Evolutionary conservation across 1,140 invertebrate genomes (phyloP).

Genomic region (Pachypeltis micranthus): DNA sequence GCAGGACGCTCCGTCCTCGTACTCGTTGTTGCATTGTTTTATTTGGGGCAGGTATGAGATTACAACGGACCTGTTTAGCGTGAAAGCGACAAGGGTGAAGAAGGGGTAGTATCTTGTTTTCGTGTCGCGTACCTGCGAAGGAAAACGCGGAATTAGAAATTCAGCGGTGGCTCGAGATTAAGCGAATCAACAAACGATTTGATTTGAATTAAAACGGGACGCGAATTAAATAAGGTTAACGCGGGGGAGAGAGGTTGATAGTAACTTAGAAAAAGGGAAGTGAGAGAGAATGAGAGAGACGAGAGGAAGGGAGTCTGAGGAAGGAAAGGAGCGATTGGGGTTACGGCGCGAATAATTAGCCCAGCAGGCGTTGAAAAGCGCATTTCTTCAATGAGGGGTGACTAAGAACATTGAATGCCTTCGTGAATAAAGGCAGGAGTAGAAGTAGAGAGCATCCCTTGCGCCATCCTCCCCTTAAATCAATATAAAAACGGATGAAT

Average conservation of each 20-base stretch:
- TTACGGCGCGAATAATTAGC: slow-evolving; percentile 5
- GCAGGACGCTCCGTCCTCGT: too few relatives aligned
- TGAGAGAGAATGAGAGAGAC: slow-evolving; percentile 15
- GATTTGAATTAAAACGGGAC: background rate
- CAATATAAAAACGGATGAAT: slow-evolving; percentile 7
- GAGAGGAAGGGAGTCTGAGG: slow-evolving; percentile 7
- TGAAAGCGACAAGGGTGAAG: too few relatives aligned
- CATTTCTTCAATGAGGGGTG: slow-evolving; percentile 8
- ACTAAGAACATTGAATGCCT: slow-evolving; percentile 1
- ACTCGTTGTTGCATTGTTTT: too few relatives aligned
- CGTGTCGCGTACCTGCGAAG: too few relatives aligned
- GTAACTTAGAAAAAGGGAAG: slow-evolving; percentile 10
- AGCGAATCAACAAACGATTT: background rate
- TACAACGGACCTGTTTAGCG: too few relatives aligned
- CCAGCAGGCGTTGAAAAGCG: background rate
- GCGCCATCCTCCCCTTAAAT: background rate
- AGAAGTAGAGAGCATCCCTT: slow-evolving; percentile 10
- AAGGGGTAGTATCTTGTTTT: too few relatives aligned
- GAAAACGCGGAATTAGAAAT: too few relatives aligned
- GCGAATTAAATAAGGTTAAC: background rate
- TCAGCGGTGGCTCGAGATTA: background rate
- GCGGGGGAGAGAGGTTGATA: background rate
- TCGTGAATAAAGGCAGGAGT: background rate
- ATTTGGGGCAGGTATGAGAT: too few relatives aligned
- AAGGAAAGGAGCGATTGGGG: slow-evolving; percentile 9